Conservation (phyloP, 2,888 invertebrate genomes). For the Clepsis dumicolana region DNA sequence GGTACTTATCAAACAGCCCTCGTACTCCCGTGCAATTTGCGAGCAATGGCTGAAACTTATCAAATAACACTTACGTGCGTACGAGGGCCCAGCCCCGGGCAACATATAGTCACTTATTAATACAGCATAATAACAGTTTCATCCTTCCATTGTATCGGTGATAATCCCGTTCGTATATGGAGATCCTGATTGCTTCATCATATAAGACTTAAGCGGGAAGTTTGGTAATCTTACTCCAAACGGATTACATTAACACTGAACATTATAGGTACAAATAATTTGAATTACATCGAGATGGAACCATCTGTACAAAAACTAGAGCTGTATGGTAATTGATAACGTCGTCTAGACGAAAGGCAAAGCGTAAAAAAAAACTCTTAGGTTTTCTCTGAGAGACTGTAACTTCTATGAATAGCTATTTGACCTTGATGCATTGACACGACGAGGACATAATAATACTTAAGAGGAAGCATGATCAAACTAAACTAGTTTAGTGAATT, state of each 20-base stretch:
- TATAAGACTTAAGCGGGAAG: constrained; percentile 3
- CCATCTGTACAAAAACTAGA: neutral
- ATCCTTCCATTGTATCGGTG: constrained; percentile 5
- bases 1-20: too few relatives aligned
- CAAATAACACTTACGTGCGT: constrained; percentile 23
- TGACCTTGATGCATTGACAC: neutral
- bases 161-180: constrained; percentile 17
- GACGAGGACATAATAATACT: neutral
- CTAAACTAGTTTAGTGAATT: neutral
- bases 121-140: constrained; percentile 17
- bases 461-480: neutral
- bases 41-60: constrained; percentile 12
- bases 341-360: neutral
- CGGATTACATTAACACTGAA: constrained; percentile 28
- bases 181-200: constrained; percentile 24
- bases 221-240: constrained; percentile 28
- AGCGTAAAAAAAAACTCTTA: neutral
- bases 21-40: constrained; percentile 1
- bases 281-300: neutral
- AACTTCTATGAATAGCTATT: neutral
- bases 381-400: neutral
- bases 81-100: constrained; percentile 4
- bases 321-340: too few relatives aligned
- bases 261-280: neutral
- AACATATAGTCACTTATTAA: constrained; percentile 25